Evolutionary conservation across 2,113 vertebrate species (phyloP), one percentile per base, ranked within the genome.

Genomic region (Gymnorhina tibicen): DNA sequence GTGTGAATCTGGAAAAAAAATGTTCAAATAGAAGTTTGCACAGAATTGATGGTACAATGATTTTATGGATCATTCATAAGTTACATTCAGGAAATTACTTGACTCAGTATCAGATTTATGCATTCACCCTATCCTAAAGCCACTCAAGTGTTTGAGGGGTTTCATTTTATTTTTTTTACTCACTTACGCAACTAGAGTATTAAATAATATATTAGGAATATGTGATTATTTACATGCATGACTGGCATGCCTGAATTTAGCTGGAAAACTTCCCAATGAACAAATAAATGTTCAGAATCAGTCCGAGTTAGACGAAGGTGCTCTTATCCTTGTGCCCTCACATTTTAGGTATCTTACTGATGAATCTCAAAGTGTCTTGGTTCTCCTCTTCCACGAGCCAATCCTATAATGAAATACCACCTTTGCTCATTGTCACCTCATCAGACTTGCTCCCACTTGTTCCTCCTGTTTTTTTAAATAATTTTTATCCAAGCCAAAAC

Each of bases 141-240:
- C 6, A 44, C 6, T 59, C 37, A 49, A 49, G 2, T 16, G 2
- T 3, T 14, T 37, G 7, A 4, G 11, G 8, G 1, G 2, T 46
- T 60, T 63, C 17, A 2, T 35, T 69, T 20, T 37, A 2, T 30
- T 13, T 52, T 62, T 47, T 63, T 90, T 76, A 18, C 9, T 69
- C 6, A 41, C 2, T 60, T 32, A 3, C 2, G 42, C 11, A 77
- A 23, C 5, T 33, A 23, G 2, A 58, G 0, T 42, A 55, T 8
- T 37, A 46, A 73, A 62, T 53, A 33, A 35, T 3, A 5, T 39
- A 23, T 30, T 46, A 58, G 14, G 42, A 74, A 64, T 49, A 58
- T 3, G 6, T 44, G 8, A 37, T n/a, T 49, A 13, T 46, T 88
- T 60, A 14, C 16, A 41, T 33, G 7, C 2, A 32, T n/a, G 7